Evolutionary conservation across 2,797 vertebrate species (phyloP).

Genomic region (Botia kubotai): DNA sequence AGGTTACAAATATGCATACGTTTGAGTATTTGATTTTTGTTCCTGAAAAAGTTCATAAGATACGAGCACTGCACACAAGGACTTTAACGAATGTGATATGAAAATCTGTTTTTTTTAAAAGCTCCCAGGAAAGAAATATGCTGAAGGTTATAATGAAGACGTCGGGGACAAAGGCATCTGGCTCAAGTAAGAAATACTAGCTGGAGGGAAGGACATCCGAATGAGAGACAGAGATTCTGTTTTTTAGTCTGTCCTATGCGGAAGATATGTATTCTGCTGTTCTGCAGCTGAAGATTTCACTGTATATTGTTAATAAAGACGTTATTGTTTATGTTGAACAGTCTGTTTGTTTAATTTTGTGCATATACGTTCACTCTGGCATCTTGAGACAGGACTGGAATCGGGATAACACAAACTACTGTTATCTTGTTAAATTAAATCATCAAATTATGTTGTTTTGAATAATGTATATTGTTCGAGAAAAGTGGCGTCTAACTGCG

Average conservation of each 20-base stretch:
- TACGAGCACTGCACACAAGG: not conserved
- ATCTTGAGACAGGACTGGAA: not conserved
- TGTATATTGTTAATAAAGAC: conserved; percentile 58
- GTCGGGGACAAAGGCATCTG: conserved; percentile 89
- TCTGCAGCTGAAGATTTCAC: no score
- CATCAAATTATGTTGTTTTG: not conserved
- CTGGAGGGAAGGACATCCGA: conserved; percentile 18
- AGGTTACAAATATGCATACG: no score
- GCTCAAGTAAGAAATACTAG: conserved; percentile 82
- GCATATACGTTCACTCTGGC: no score
- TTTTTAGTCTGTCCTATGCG: not conserved
- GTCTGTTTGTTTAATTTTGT: not conserved
- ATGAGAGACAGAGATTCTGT: no score
- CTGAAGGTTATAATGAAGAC: conserved; percentile 83
- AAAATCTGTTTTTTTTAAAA: no score
- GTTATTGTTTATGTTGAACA: conserved; percentile 27
- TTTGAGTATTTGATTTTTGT: not conserved
- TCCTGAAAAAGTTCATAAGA: conserved; percentile 26
- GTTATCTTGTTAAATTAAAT: not conserved
- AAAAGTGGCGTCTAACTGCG: not conserved
- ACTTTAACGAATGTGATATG: conserved; percentile 2
- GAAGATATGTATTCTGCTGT: conserved; percentile 18
- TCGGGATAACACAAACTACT: not conserved
- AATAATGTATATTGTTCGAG: not conserved
- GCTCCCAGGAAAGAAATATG: conserved; percentile 85